Conservation (phyloP, 2,113 vertebrate genomes). For the Anolis sagrei region DNA sequence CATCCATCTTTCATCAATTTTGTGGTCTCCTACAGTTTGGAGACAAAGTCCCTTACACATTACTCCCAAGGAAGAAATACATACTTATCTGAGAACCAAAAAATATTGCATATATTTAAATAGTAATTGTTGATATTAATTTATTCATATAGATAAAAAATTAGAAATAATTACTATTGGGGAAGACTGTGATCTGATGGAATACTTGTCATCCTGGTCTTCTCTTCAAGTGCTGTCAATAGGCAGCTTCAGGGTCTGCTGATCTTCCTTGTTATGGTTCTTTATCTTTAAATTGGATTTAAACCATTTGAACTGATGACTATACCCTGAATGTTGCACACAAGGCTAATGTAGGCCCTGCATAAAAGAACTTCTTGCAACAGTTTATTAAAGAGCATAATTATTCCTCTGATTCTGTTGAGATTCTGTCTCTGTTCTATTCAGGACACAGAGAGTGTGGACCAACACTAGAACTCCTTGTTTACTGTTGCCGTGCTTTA, state of each 20-base stretch:
- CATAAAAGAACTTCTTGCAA: background rate
- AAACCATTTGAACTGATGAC: background rate
- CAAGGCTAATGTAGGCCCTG: background rate
- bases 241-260: background rate
- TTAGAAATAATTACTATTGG: background rate
- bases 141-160: background rate
- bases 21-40: background rate
- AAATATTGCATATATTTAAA: background rate
- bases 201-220: background rate
- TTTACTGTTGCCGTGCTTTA: background rate
- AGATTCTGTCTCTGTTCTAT: too few relatives aligned
- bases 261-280: background rate
- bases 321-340: background rate
- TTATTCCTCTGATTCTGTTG: background rate
- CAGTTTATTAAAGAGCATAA: constrained; percentile 3
- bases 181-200: background rate
- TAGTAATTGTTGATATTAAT: background rate
- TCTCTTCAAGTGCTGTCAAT: background rate
- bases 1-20: background rate
- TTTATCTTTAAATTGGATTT: background rate
- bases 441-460: background rate
- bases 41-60: background rate
- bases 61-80: background rate
- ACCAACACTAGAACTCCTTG: background rate
- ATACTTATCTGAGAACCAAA: background rate